Percentiles rank a stretch among this genome's conserved stretches.
These are phyloP conservation scores for Drosophila lowei DNA, from an alignment of 1,140 invertebrate genomes.

Conservation along the genomic window DNA sequence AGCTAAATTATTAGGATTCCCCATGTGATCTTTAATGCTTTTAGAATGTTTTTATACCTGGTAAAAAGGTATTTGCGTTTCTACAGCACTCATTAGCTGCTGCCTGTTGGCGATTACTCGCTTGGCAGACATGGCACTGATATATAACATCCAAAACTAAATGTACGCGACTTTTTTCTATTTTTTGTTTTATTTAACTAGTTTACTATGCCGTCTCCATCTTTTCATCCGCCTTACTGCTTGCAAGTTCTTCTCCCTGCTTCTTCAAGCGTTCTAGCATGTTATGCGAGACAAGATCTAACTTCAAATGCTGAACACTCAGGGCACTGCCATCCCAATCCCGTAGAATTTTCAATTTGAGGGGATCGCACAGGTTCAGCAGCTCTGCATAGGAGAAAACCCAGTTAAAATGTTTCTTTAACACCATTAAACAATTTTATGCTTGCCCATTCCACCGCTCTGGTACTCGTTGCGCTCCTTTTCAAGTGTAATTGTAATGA, in stretches of 20 bases:
- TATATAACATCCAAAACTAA: too few species aligned
- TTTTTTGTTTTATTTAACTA: slow-evolving; percentile 22
- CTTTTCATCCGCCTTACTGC: slow-evolving; percentile 10
- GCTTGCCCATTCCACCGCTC: slow-evolving; percentile 88
- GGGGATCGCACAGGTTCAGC: slow-evolving; percentile 75
- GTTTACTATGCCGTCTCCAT: slow-evolving; percentile 51
- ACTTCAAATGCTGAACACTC: slow-evolving; percentile 79
- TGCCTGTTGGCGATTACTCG: too few species aligned
- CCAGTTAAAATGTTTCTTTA: background rate
- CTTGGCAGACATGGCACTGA: too few species aligned
- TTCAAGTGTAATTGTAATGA: slow-evolving; percentile 88
- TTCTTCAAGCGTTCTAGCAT: slow-evolving; percentile 69
- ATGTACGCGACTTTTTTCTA: background rate
- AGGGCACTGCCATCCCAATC: slow-evolving; percentile 81
- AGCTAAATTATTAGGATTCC: too few species aligned
- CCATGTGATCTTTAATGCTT: too few species aligned
- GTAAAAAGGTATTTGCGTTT: too few species aligned
- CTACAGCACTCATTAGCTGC: too few species aligned
- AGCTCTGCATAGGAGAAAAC: slow-evolving; percentile 68
- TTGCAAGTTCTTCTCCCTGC: background rate
- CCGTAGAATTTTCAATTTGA: slow-evolving; percentile 67
- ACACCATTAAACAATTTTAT: background rate
- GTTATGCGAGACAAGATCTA: slow-evolving; percentile 73
- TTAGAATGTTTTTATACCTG: too few species aligned
- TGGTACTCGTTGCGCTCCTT: slow-evolving; percentile 88